Conservation (phyloP, 2,113 vertebrate species). For the Mirounga angustirostris region DNA sequence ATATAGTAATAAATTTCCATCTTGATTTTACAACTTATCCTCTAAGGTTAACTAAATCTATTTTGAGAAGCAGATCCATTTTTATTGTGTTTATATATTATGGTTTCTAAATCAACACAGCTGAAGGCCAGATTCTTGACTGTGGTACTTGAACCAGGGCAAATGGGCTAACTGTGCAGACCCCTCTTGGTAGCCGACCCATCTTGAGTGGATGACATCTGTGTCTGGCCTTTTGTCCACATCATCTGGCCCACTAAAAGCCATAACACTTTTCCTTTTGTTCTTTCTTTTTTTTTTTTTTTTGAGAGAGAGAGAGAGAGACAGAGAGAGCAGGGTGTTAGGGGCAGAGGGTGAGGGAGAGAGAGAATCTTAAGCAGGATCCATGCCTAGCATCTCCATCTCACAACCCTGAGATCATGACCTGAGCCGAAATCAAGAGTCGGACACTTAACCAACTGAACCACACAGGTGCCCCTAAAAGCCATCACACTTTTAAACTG, state of each 20-base stretch:
- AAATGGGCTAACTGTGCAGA: no score
- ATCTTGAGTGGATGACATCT: background rate
- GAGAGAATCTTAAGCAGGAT: no score
- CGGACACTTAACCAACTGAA: no score
- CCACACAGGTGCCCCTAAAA: no score
- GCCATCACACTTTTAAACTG: background rate
- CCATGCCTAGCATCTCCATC: no score
- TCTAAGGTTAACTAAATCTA: background rate
- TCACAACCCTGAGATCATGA: no score
- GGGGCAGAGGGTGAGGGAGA: no score
- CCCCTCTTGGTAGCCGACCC: background rate
- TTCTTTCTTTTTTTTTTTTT: no score
- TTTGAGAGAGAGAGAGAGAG: no score
- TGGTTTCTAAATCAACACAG: background rate
- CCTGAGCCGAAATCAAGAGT: no score
- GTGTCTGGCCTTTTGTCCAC: background rate
- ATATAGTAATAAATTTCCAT: background rate
- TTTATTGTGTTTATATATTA: background rate
- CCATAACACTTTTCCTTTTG: background rate
- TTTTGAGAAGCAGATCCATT: background rate
- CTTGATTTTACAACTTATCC: background rate
- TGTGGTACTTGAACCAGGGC: background rate
- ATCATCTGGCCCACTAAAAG: background rate
- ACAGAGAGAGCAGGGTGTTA: no score
- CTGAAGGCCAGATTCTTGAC: background rate